Evolutionary conservation across 2,888 invertebrate genomes (phyloP), one percentile per base, ranked within the genome.

Genomic region (Cheilosia soror): DNA sequence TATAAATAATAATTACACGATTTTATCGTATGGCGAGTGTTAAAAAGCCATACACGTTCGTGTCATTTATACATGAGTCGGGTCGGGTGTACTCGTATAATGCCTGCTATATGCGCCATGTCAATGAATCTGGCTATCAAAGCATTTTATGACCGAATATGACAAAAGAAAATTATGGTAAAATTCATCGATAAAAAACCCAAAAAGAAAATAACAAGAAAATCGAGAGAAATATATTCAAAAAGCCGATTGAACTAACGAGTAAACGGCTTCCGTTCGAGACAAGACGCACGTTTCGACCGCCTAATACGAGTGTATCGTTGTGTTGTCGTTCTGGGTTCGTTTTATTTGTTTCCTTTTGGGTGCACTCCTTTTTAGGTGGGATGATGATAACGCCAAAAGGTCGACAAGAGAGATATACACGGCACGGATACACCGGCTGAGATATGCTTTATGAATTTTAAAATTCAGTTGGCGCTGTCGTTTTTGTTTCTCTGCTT

Each of bases 161-260:
- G 85, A 85, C 76, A 85, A 85, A 81, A 51, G 85, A 72, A 85
- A 84, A 85, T 85, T 81, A 85, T 85, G 76, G 85, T 72, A 81
- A 80, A 85, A 66, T 71, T 53, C 62, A 80, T 71, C 80, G 75
- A 80, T 83, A 73, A 73, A 72, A 65, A 40, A 66, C 44, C 31
- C 27, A 11, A 25, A 53, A 55, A 53, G 31, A 78, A 73, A 53
- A 68, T 57, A 68, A 37, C 37, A 73, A 80, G 40, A 79, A 51
- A 78, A 78, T 66, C 82, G 69, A 72, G 57, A 40, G 11, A 37
- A 49, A 66, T 73, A 55, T 72, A 72, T 83, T 69, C 62, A 62
- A 66, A 69, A 37, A 66, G 47, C 7, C 73, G 62, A 63, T 73
- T 73, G 60, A 63, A 55, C 40, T 55, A 76, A 44, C 73, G 31